A percentile compares a stretch with the other conserved stretches of the same genome.
Evolutionary conservation across 2,113 vertebrate genomes (phyloP).

Genomic region (Urocynchramus pylzowi): DNA sequence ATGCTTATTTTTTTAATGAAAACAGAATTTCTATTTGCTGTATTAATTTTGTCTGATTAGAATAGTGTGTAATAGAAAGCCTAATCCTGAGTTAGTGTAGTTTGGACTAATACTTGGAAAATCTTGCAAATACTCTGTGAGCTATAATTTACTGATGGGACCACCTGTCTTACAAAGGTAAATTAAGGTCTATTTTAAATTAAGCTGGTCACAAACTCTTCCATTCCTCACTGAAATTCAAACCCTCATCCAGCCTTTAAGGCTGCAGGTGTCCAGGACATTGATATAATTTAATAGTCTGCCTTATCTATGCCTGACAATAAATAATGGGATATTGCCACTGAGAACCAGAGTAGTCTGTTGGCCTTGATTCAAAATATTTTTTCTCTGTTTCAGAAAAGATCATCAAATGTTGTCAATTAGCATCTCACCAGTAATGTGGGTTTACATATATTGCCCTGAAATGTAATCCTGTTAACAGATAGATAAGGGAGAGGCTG

Average conservation of each 20-base stretch:
- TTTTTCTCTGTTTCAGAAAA: neutral
- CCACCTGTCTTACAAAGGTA: neutral
- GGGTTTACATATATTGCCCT: neutral
- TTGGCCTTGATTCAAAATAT: constrained; percentile 12
- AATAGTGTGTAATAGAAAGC: neutral
- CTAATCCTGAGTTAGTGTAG: neutral
- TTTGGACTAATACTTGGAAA: neutral
- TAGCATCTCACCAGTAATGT: neutral
- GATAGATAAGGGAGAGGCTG: neutral
- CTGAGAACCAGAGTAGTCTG: neutral
- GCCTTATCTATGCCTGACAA: constrained; percentile 11
- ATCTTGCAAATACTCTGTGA: neutral
- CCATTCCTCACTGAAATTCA: neutral
- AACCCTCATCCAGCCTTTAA: neutral
- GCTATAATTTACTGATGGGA: neutral
- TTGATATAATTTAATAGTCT: neutral
- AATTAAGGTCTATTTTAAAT: neutral
- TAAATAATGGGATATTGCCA: neutral
- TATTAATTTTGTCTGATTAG: neutral
- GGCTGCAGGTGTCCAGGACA: neutral
- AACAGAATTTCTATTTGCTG: neutral
- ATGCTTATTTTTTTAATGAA: neutral
- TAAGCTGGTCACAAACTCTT: neutral
- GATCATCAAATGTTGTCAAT: neutral
- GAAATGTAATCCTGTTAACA: constrained; percentile 16